Evolutionary conservation across 2,797 vertebrate genomes (phyloP).

Genomic region (Malacoraja senta): DNA sequence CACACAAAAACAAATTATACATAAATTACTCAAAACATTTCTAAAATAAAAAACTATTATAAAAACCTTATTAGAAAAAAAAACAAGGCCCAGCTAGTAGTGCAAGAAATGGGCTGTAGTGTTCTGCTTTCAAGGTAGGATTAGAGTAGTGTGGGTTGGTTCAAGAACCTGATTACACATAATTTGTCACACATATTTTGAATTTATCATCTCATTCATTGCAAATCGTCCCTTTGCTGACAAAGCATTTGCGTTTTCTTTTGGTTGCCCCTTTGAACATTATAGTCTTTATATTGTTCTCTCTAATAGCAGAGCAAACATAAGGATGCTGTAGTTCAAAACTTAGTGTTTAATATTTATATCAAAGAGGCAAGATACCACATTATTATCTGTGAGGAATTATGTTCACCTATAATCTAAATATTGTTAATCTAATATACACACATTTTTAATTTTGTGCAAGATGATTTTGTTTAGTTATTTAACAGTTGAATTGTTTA

Average conservation of each 20-base stretch:
- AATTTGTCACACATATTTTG: neutral
- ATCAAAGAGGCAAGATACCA: slow-evolving; percentile 45
- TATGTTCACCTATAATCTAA: slow-evolving; percentile 54
- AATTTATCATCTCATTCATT: neutral
- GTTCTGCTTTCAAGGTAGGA: no score
- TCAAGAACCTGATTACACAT: no score
- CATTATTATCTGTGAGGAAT: slow-evolving; percentile 47
- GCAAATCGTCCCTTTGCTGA: neutral
- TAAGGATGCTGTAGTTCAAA: slow-evolving; percentile 49
- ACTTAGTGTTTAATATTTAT: slow-evolving; percentile 52
- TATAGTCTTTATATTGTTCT: slow-evolving; percentile 47
- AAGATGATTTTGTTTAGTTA: neutral
- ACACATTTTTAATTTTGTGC: slow-evolving; percentile 46
- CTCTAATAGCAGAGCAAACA: slow-evolving; percentile 63
- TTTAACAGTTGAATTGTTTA: slow-evolving; percentile 15
- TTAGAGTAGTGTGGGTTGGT: no score
- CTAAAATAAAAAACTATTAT: neutral
- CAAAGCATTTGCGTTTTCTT: slow-evolving; percentile 22
- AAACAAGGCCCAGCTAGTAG: no score
- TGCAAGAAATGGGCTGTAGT: no score
- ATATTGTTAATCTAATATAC: slow-evolving; percentile 65
- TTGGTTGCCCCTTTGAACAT: slow-evolving; percentile 45
- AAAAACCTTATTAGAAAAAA: no score
- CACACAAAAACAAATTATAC: no score
- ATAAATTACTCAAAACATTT: neutral